Conservation (phyloP, 2,888 invertebrate species). For the Clanis bilineata region DNA sequence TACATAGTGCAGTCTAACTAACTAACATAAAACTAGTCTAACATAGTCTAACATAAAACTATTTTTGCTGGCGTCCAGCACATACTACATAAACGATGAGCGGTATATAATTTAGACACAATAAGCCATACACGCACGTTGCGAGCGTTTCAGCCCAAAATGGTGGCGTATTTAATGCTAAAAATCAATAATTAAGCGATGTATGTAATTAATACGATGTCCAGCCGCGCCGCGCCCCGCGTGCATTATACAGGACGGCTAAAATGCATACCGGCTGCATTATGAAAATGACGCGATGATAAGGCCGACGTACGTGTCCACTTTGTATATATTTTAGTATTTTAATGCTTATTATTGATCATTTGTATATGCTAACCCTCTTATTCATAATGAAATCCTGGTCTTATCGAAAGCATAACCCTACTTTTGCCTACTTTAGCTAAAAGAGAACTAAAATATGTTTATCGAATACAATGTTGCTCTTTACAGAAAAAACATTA, state of each 20-base stretch:
- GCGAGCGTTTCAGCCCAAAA: slow-evolving; percentile 48
- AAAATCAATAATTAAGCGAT: slow-evolving; percentile 80
- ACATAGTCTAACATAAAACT: neutral
- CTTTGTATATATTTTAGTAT: neutral
- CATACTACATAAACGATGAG: neutral
- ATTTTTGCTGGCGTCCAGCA: neutral
- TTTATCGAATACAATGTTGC: too few species aligned
- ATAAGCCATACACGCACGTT: slow-evolving; percentile 8
- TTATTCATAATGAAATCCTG: too few species aligned
- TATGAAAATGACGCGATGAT: slow-evolving; percentile 60
- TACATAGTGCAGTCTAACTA: neutral
- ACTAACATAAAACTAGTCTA: neutral
- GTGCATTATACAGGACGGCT: slow-evolving; percentile 63
- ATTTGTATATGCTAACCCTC: too few species aligned
- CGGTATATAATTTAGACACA: slow-evolving; percentile 11
- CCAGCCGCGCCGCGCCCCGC: slow-evolving; percentile 46
- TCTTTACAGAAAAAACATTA: too few species aligned
- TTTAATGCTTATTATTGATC: slow-evolving; percentile 10
- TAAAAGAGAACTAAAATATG: too few species aligned
- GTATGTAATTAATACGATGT: slow-evolving; percentile 76
- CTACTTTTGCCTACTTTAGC: too few species aligned
- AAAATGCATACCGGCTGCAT: slow-evolving; percentile 54
- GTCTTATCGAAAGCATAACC: too few species aligned
- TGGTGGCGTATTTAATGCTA: slow-evolving; percentile 68
- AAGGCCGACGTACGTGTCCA: slow-evolving; percentile 38